These are phyloP conservation scores for Brachylomia viminalis DNA, from an alignment of 2,888 invertebrate species.

Conservation along the genomic window DNA sequence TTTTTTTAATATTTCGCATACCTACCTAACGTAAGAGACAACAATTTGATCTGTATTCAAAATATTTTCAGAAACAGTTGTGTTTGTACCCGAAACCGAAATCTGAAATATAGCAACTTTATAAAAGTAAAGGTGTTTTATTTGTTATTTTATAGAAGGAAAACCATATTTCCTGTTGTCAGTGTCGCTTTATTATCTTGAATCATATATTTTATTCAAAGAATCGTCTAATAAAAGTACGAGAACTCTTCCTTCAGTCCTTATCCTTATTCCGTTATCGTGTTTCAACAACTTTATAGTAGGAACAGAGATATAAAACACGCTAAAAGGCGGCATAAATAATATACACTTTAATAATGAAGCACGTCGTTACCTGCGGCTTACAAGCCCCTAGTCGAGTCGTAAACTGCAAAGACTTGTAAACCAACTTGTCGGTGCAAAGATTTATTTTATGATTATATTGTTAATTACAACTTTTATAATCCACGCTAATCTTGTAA, in stretches of 20 bases:
- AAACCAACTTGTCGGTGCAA: slow-evolving; percentile 66
- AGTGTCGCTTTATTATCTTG: slow-evolving; percentile 38
- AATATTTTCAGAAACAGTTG: slow-evolving; percentile 85
- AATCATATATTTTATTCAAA: slow-evolving; percentile 46
- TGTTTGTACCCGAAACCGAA: slow-evolving; percentile 78
- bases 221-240: slow-evolving; percentile 57
- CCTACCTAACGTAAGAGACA: slow-evolving; percentile 64
- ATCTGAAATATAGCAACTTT: slow-evolving; percentile 84
- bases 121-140: slow-evolving; percentile 75
- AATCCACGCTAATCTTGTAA: neutral
- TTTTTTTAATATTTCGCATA: slow-evolving; percentile 68
- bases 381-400: slow-evolving; percentile 77
- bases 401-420: slow-evolving; percentile 76
- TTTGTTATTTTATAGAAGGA: slow-evolving; percentile 60
- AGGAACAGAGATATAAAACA: slow-evolving; percentile 73
- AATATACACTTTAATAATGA: slow-evolving; percentile 82
- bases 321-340: slow-evolving; percentile 77
- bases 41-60: slow-evolving; percentile 74
- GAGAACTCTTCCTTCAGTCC: slow-evolving; percentile 35
- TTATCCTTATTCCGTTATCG: slow-evolving; percentile 68
- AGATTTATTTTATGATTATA: slow-evolving; percentile 61
- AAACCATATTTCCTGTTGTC: slow-evolving; percentile 50
- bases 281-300: slow-evolving; percentile 72
- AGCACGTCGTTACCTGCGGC: slow-evolving; percentile 80
- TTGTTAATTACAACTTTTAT: slow-evolving; percentile 53